Evolutionary conservation across 2,888 invertebrate species (phyloP).

Genomic region (Oscheius sp.): DNA sequence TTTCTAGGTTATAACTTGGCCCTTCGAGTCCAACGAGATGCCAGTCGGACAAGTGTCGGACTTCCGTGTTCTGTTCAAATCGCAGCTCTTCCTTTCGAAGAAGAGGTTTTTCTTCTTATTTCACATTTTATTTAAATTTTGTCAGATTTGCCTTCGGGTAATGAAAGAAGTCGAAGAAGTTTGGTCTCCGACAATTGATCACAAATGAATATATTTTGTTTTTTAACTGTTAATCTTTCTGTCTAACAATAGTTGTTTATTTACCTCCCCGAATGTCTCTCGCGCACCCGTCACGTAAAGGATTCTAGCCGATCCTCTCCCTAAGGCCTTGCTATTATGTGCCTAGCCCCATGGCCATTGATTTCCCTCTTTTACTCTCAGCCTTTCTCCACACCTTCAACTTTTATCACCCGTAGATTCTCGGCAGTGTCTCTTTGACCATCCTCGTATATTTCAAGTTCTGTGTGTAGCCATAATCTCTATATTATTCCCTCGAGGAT

Average conservation of each 20-base stretch:
- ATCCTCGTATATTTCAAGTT: background rate
- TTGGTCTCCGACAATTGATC: constrained; percentile 17
- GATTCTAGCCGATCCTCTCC: constrained; percentile 23
- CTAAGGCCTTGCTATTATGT: constrained; percentile 28
- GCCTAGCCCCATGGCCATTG: constrained; percentile 25
- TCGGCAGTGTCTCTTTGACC: no score
- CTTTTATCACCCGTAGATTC: background rate
- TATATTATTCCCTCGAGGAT: constrained; percentile 6
- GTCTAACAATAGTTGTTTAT: background rate
- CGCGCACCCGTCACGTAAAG: constrained; percentile 21
- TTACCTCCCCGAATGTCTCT: background rate
- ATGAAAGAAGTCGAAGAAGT: constrained; percentile 60
- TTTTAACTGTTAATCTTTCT: background rate
- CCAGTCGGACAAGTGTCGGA: constrained; percentile 55
- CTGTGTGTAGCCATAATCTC: constrained; percentile 26
- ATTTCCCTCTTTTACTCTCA: constrained; percentile 19
- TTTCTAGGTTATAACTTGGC: constrained; percentile 58
- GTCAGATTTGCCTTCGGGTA: constrained; percentile 57
- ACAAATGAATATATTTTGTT: background rate
- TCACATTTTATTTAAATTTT: no score
- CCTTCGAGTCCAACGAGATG: constrained; percentile 57
- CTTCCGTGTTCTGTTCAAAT: constrained; percentile 66
- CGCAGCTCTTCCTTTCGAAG: constrained; percentile 61
- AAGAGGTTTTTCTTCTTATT: no score
- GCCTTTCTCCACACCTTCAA: background rate